Conservation (phyloP, 1,140 invertebrate species). For the Tachypleus tridentatus region DNA sequence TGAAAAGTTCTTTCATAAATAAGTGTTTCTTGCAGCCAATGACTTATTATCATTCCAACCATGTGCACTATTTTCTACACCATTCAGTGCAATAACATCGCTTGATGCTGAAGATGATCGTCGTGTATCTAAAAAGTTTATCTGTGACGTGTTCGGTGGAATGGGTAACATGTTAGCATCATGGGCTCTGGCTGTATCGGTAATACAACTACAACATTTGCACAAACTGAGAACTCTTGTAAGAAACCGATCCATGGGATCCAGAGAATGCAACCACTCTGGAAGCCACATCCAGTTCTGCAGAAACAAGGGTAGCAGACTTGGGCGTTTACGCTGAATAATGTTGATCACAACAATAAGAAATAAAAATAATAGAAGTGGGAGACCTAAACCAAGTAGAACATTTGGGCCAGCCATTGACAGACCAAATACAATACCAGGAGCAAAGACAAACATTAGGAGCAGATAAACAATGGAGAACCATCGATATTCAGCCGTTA, state of each 20-base stretch:
- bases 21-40: no score
- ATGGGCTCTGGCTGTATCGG: no score
- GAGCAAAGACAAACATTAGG: conserved; percentile 41
- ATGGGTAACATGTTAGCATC: no score
- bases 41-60: no score
- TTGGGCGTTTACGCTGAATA: conserved; percentile 34
- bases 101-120: no score
- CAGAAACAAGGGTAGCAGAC: conserved; percentile 33
- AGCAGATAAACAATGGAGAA: conserved; percentile 45
- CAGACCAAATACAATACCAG: conserved; percentile 36
- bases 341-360: conserved; percentile 32
- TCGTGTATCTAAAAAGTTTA: no score
- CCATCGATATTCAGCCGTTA: conserved; percentile 44
- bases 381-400: conserved; percentile 28
- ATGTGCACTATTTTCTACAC: no score
- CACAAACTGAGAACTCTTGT: no score
- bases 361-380: conserved; percentile 31
- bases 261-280: conserved; percentile 36
- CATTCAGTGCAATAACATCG: no score
- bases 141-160: no score
- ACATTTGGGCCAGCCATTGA: conserved; percentile 29
- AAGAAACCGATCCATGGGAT: conserved; percentile 34
- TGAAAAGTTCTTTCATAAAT: no score
- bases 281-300: conserved; percentile 43
- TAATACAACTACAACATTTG: no score